phyloP scores from a whole-genome alignment of 2,888 invertebrate species.

The Drosophila koepferae region DNA sequence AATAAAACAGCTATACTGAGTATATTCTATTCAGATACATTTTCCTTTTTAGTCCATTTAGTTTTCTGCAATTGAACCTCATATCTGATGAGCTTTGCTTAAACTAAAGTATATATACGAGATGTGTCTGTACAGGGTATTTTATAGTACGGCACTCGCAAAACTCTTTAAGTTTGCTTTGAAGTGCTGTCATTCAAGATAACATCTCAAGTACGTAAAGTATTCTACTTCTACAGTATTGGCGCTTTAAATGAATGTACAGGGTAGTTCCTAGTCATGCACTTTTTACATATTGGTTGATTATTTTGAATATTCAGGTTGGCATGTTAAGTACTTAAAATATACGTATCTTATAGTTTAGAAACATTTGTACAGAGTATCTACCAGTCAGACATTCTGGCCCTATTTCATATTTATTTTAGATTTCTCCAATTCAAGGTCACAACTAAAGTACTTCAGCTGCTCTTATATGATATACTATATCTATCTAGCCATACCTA shows the following conservation, averaged over 20 bases:
- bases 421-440: slow-evolving; percentile 51
- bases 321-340: no score
- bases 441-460: neutral
- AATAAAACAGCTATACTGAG: neutral
- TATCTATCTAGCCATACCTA: slow-evolving; percentile 25
- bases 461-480: neutral
- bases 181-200: neutral
- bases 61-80: neutral
- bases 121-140: neutral
- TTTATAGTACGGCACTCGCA: neutral
- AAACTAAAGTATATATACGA: neutral
- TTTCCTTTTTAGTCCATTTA: neutral
- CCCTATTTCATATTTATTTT: neutral
- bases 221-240: neutral
- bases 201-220: neutral
- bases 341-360: no score
- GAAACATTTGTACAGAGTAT: neutral
- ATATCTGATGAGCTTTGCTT: neutral
- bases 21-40: neutral
- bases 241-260: no score
- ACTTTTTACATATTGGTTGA: no score
- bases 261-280: no score
- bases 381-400: neutral
- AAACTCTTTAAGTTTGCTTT: fast-evolving
- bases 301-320: no score